Base-by-base conservation (phyloP, 1,140 invertebrate genomes). In the Camponotus pennsylvanicus region DNA sequence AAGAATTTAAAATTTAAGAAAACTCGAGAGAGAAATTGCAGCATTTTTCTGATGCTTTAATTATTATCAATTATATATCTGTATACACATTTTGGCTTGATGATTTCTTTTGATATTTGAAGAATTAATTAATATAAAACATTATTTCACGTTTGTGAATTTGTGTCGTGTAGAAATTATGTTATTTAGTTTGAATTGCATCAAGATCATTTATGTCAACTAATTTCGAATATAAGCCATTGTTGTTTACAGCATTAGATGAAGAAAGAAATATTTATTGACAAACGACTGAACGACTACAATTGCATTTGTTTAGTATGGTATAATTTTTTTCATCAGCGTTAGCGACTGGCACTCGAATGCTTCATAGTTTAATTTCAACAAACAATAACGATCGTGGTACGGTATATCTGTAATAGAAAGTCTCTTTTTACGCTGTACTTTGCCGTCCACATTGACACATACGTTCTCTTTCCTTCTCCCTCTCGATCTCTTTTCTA, bases 391-490 rank as follows among this genome's bases (percentile, higher is more conserved):
- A 77, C 40, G 55, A 18, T 15, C 13, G 9, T 42, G 34, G 9
- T 13, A 49, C 18, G 27, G 59, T 52, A 52, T 42, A 66, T 66
- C 49, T 52, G 15, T 52, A 49, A 78, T 45, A 49, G 34, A 21
- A 27, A 34, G n/a, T 5, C 4, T 59, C 34, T 57, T 40, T 40
- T 37, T 32, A 34, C 32, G 40, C 61, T 34, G 21, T 37, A 27
- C 27, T 61, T 45, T 5, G 27, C 49, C 49, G 49, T 78, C 49
- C 67, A 63, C 80, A 15, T 83, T 83, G 6, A 49, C 55, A 55
- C 49, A 49, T 8, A 15, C 45, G 3, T 15, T 49, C 45, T 49
- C 11, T 49, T 13, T 49, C 45, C 13, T 3, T 49, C 45, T 27
- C 2, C 42, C 18, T 69, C 8, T 3, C 9, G 37, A 13, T 70